Conservation (phyloP, 2,797 vertebrate genomes). For the Silurus lanzhouensis region DNA sequence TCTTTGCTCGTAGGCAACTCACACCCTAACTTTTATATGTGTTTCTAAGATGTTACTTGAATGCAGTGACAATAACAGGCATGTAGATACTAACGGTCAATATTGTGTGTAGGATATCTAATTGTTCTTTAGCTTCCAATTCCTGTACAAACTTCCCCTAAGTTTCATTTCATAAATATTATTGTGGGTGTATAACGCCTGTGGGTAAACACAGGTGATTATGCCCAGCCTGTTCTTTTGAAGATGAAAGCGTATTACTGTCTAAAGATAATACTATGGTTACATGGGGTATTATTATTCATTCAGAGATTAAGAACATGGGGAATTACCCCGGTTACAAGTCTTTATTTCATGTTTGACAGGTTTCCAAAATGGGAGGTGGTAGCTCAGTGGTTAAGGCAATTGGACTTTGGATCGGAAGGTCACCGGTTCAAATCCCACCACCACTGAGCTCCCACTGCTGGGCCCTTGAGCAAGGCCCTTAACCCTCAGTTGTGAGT, state of each 20-base stretch:
- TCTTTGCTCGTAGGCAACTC: neutral
- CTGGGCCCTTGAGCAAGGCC: too few relatives aligned
- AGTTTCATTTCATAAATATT: neutral
- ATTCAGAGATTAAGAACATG: neutral
- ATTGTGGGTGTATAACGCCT: constrained; percentile 1
- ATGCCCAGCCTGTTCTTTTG: neutral
- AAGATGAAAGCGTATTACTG: neutral
- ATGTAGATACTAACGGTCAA: constrained; percentile 2
- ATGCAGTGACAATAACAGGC: neutral
- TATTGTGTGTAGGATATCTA: neutral
- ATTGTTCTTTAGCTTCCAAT: neutral
- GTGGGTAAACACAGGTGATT: constrained; percentile 4
- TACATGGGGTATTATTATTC: neutral
- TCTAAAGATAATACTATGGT: neutral
- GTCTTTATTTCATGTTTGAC: too few relatives aligned
- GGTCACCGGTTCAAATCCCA: too few relatives aligned
- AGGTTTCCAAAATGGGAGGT: too few relatives aligned
- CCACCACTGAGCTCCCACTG: too few relatives aligned
- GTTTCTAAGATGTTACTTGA: constrained; percentile 7
- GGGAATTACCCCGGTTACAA: neutral
- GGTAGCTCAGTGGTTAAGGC: too few relatives aligned
- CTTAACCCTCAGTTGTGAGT: too few relatives aligned
- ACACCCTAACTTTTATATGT: constrained; percentile 10
- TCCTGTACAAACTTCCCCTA: neutral
- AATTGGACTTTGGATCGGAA: too few relatives aligned